phyloP scores from a whole-genome alignment of 2,888 invertebrate genomes.

The Pyrrhosoma nymphula region DNA sequence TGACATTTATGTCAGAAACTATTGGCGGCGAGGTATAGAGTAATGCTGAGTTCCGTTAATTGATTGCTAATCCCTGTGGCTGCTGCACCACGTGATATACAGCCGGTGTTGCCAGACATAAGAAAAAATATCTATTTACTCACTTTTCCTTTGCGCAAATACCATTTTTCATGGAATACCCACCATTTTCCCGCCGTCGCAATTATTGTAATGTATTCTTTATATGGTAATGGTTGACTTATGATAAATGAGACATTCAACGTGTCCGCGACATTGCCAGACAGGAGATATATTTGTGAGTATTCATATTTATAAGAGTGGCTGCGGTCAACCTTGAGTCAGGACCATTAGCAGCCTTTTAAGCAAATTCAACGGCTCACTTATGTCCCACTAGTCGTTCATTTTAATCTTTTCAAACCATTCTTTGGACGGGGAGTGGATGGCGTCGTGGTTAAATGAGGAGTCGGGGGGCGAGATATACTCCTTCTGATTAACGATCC shows the following conservation, averaged over 20 bases:
- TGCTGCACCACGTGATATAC: background rate
- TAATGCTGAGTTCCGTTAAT: background rate
- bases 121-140: background rate
- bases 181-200: background rate
- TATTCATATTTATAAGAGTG: background rate
- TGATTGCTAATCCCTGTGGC: background rate
- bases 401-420: background rate
- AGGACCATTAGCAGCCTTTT: conserved; percentile 22
- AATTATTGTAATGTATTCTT: background rate
- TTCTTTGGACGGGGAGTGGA: background rate
- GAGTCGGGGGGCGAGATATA: background rate
- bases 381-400: background rate
- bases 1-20: background rate
- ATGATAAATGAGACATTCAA: background rate
- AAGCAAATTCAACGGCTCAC: conserved; percentile 21
- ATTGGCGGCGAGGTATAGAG: background rate
- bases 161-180: background rate
- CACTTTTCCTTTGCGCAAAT: background rate
- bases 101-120: background rate
- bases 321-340: background rate
- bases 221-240: background rate
- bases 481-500: background rate
- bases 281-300: background rate
- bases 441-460: background rate
- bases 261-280: background rate